Percentiles rank a stretch among this genome's conserved stretches.
Evolutionary conservation across 92 coral and sea anemone genomes (phyloP).

Genomic region (Epizoanthus scotinus): DNA sequence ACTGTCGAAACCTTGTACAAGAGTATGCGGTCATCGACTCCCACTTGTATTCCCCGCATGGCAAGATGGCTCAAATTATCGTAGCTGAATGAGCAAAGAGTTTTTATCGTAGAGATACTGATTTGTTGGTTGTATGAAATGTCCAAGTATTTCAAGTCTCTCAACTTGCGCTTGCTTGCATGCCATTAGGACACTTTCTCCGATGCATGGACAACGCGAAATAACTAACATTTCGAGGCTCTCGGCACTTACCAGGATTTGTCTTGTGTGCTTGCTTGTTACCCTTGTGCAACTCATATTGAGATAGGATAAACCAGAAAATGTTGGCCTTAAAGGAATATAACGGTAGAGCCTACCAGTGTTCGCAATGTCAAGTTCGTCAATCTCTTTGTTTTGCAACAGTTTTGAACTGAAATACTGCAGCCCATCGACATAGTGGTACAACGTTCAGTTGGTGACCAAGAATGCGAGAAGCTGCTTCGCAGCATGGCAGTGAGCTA

Average conservation of each 20-base stretch:
- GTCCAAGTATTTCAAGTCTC: constrained; percentile 5
- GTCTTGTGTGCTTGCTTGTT: neutral
- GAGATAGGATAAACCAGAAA: neutral
- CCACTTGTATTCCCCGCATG: constrained; percentile 13
- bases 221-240: neutral
- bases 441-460: no score
- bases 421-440: neutral
- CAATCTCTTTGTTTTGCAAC: neutral
- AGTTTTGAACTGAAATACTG: neutral
- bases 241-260: neutral
- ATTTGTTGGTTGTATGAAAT: constrained; percentile 6
- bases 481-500: no score
- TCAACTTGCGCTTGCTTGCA: neutral
- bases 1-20: no score
- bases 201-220: neutral
- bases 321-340: neutral
- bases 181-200: neutral
- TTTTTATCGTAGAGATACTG: neutral
- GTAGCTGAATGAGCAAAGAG: neutral
- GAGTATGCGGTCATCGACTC: no score
- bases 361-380: no score
- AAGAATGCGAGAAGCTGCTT: no score
- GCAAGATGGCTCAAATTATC: neutral
- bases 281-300: neutral
- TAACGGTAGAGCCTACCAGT: neutral